phyloP scores from a whole-genome alignment of 2,797 vertebrate genomes.

The Podarcis siculus region DNA sequence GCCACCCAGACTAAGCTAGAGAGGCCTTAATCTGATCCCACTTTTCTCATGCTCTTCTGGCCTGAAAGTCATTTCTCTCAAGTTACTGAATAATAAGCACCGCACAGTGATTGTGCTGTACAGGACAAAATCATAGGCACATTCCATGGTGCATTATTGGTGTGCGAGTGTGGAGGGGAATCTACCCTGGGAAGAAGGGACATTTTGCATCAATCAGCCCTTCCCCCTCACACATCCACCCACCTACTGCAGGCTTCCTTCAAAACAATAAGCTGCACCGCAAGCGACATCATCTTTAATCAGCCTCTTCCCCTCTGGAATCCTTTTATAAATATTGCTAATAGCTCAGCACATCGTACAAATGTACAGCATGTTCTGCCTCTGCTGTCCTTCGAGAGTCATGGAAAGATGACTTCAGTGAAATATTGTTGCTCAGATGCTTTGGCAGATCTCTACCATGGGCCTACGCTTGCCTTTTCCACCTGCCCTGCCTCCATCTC shows the following conservation, averaged over 20 bases:
- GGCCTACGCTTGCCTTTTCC: background rate
- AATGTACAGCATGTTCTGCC: conserved; percentile 18
- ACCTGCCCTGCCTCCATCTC: background rate
- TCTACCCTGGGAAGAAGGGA: conserved; percentile 69
- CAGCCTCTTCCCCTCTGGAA: conserved; percentile 41
- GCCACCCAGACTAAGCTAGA: too few relatives aligned
- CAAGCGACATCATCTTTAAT: conserved; percentile 61
- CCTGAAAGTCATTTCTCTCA: background rate
- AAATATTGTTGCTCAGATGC: background rate
- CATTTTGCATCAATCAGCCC: conserved; percentile 69
- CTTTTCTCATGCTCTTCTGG: background rate
- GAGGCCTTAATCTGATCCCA: background rate
- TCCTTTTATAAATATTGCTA: conserved; percentile 37
- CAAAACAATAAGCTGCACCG: conserved; percentile 40
- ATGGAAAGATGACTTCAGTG: conserved; percentile 18
- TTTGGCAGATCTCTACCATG: background rate
- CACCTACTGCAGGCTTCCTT: conserved; percentile 68
- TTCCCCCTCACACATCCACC: conserved; percentile 65
- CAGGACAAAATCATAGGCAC: conserved; percentile 40
- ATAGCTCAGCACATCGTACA: background rate
- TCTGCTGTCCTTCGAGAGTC: background rate
- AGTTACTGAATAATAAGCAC: background rate
- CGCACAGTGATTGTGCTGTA: background rate
- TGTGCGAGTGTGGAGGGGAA: conserved; percentile 58
- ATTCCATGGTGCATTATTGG: conserved; percentile 45